Base-by-base conservation (phyloP, 53 echinoderm and acorn worm species). In the Glandiceps talaboti region DNA sequence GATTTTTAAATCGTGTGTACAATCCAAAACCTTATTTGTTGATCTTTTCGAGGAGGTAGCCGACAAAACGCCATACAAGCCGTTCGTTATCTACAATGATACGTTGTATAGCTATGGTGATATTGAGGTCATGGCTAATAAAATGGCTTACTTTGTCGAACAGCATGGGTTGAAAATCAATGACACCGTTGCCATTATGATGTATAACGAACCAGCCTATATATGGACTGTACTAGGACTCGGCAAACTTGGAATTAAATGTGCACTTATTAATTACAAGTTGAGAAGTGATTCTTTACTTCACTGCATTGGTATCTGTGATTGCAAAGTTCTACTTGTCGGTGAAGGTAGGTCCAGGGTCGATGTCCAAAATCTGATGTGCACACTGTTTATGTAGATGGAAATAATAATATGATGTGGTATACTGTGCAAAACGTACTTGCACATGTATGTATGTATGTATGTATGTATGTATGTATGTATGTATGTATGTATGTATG, bases 281-380 rank as follows among this genome's bases (percentile, higher is more conserved):
- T 74, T 92, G 0, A 87, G 85, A 27, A 80, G 83, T 64, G 27
- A 73, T 0, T 85, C 92, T 30, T 75, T 92, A 14, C 82, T 92
- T 30, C 92, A 92, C 64, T 92, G 92, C 73, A 87, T 92, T 32
- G 82, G 84, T 32, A 77, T 81, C 25, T 83, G 90, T 73, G 74
- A 87, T 32, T 76, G 83, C 45, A 85, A 85, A 25, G 75, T 85
- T 32, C 31, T 92, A 14, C 79, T 92, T 27, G 85, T 84, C 33
- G 90, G 90, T 27, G 74, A 78, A 87, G 92, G 92, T 92, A 80
- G 82, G 89, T 31, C n/a, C n/a, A 30, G n/a, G n/a, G n/a, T n/a
- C n/a, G n/a, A n/a, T n/a, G n/a, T n/a, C n/a, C n/a, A n/a, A n/a
- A n/a, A n/a, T n/a, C n/a, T n/a, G n/a, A n/a, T n/a, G n/a, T n/a